Base-by-base conservation (phyloP, 2,113 vertebrate genomes). In the Anas platyrhynchos region DNA sequence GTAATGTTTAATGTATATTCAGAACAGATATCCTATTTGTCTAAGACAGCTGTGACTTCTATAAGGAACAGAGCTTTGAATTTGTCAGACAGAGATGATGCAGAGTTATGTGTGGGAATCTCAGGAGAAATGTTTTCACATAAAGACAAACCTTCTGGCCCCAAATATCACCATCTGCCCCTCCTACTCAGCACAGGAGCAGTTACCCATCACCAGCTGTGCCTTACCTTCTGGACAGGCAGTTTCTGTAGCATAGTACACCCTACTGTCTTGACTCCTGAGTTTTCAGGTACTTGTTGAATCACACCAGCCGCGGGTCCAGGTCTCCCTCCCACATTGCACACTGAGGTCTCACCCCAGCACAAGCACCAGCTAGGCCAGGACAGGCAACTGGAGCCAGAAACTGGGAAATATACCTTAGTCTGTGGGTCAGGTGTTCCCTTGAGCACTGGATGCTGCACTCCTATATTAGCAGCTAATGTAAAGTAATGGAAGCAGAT, bases 271-370 rank as follows among this genome's bases (percentile, higher is more conserved):
- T 63, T 22, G 56, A 23, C 5, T 59, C 26, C 25, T 2, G 11
- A 34, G 13, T 1, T 67, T 71, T 55, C 56, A 18, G 27, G 16
- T 8, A n/a, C 9, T 5, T 41, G 20, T 3, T 32, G 38, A 50
- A 34, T 6, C 29, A 21, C 38, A 21, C 11, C 12, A 55, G 29
- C 13, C 5, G 0, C 29, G 73, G 22, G 7, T 29, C 5, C 38
- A 9, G 22, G 7, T 36, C 3, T 43, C 36, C 26, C 32, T 0
- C 0, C 0, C 1, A 1, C 1, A 1, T 26, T 54, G 26, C 13
- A 10, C 23, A 2, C 36, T 21, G 25, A 8, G 11, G 21, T 59
- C 25, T 56, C 41, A 46, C 18, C 4, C 0, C 34, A 50, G 18
- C 43, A 77, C 83, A 56, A 11, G 50, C 46, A 46, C 2, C 20